Evolutionary conservation across 1,140 invertebrate species (phyloP).

Genomic region (Drosophila pectinifera): DNA sequence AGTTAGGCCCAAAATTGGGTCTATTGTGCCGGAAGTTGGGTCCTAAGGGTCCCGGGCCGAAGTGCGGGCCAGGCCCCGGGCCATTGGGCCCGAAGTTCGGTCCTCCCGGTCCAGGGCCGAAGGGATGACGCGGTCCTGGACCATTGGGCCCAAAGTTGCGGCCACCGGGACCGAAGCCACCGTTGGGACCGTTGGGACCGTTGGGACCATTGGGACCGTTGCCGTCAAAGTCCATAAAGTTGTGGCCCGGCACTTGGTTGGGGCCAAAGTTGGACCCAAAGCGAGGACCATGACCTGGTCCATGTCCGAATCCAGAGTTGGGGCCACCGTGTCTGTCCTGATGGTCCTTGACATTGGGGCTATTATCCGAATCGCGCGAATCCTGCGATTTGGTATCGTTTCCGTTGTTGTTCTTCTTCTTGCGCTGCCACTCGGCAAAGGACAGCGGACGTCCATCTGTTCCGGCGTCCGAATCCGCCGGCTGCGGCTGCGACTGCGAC

Average conservation of each 20-base stretch:
- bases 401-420: constrained; percentile 59
- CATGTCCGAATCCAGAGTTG: background rate
- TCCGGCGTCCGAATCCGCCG: constrained; percentile 2
- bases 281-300: constrained; percentile 8
- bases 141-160: constrained; percentile 22
- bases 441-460: constrained; percentile 37
- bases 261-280: constrained; percentile 20
- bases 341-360: background rate
- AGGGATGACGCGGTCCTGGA: background rate
- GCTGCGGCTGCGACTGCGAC: background rate
- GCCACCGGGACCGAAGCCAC: constrained; percentile 17
- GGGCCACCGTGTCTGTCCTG: background rate
- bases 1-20: constrained; percentile 51
- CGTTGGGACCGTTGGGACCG: background rate
- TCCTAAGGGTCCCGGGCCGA: constrained; percentile 2
- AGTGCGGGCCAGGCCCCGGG: constrained; percentile 12
- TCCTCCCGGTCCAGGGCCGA: background rate
- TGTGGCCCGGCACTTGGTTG: background rate
- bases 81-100: constrained; percentile 52
- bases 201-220: background rate
- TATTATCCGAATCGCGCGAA: background rate
- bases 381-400: constrained; percentile 17
- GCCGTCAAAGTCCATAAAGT: constrained; percentile 2
- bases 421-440: constrained; percentile 73
- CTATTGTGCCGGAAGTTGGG: constrained; percentile 34